Conservation (phyloP, 2,797 vertebrate species). For the Hippopotamyrus pictus region DNA sequence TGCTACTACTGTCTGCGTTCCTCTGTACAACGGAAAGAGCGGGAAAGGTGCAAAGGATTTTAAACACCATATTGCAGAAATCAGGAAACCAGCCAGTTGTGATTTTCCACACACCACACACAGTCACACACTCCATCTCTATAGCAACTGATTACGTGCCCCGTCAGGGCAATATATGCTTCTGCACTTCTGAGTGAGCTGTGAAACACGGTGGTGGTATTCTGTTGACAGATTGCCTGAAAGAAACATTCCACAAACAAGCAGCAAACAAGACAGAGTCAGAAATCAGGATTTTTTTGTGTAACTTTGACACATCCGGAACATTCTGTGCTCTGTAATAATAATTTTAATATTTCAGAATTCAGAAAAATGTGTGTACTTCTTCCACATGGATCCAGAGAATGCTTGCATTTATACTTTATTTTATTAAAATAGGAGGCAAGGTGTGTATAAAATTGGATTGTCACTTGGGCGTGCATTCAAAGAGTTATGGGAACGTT, state of each 20-base stretch:
- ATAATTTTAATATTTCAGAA: not conserved
- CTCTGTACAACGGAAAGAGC: not conserved
- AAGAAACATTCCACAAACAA: conserved; percentile 7
- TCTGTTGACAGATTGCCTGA: conserved; percentile 23
- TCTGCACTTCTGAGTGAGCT: conserved; percentile 22
- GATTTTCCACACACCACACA: conserved; percentile 30
- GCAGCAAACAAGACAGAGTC: not conserved
- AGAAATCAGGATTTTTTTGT: not conserved
- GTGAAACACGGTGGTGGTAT: conserved; percentile 35
- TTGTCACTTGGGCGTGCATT: not conserved
- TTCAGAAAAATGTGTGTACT: not conserved
- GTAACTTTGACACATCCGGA: not conserved
- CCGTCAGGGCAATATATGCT: conserved; percentile 24
- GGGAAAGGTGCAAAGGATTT: not conserved
- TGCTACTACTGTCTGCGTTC: not conserved
- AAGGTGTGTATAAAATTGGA: not conserved
- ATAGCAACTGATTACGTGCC: conserved; percentile 44
- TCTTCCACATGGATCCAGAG: not conserved
- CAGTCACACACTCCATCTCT: conserved; percentile 35
- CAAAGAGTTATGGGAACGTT: not conserved
- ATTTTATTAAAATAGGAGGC: not conserved
- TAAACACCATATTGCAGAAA: not conserved
- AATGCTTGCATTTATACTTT: not conserved
- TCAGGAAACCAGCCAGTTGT: conserved; percentile 32
- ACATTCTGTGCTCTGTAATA: not conserved